phyloP scores from a whole-genome alignment of 2,888 invertebrate genomes.

The Drosophila merina region DNA sequence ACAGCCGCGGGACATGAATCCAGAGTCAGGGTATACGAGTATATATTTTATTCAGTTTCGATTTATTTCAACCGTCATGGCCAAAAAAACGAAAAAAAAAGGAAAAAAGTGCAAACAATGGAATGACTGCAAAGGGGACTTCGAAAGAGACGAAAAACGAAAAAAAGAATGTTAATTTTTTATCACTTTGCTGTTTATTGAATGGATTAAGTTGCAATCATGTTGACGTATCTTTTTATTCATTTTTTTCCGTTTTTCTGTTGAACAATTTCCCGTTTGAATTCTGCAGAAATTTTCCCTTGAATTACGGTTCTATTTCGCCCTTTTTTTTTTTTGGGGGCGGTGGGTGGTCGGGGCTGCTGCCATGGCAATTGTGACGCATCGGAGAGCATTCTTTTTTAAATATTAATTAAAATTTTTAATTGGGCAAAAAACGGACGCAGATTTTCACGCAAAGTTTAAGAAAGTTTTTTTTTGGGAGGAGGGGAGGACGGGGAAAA shows the following conservation, averaged over 20 bases:
- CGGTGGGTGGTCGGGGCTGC: background rate
- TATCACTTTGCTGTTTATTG: constrained; percentile 42
- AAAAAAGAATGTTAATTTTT: constrained; percentile 32
- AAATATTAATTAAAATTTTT: constrained; percentile 44
- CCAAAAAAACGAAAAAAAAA: background rate
- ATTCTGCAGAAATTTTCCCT: background rate
- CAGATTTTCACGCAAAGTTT: constrained; percentile 30
- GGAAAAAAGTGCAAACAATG: constrained; percentile 4
- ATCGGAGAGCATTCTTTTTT: background rate
- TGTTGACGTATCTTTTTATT: constrained; percentile 8
- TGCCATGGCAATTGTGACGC: background rate
- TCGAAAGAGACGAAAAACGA: background rate
- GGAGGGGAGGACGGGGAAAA: constrained; percentile 12
- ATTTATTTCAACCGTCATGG: constrained; percentile 14
- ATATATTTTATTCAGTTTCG: constrained; percentile 25
- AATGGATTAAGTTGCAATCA: constrained; percentile 43
- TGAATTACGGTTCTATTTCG: no score
- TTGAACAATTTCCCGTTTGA: constrained; percentile 32
- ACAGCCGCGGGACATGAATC: no score
- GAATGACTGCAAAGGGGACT: background rate
- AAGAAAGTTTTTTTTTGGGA: constrained; percentile 20
- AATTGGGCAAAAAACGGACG: constrained; percentile 24
- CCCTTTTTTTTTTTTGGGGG: no score
- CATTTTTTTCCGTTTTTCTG: constrained; percentile 10
- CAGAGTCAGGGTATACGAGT: background rate